These are phyloP conservation scores for Oscheius sp. DNA, from an alignment of 2,888 invertebrate genomes.

Conservation along the genomic window DNA sequence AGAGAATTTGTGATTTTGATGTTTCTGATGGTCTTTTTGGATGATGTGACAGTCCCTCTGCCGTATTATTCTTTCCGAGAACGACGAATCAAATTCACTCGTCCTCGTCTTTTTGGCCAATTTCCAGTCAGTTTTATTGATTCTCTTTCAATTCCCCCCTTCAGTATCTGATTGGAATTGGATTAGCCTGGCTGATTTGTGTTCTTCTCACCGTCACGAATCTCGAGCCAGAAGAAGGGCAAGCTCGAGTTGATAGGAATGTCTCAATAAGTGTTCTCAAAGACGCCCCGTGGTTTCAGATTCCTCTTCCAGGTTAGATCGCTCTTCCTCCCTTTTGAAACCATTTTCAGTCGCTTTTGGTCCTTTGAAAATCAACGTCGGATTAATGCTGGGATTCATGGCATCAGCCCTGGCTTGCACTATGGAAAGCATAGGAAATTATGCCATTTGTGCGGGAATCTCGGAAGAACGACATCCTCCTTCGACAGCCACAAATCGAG, in stretches of 20 bases:
- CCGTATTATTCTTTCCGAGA: constrained; percentile 43
- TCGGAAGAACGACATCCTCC: constrained; percentile 52
- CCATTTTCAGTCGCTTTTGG: constrained; percentile 54
- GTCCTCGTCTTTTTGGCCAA: constrained; percentile 55
- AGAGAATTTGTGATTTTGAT: constrained; percentile 57
- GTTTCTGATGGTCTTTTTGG: constrained; percentile 52
- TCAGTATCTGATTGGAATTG: constrained; percentile 59
- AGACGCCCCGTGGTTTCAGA: constrained; percentile 60
- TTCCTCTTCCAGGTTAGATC: constrained; percentile 62
- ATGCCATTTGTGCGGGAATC: constrained; percentile 48
- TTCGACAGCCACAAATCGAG: constrained; percentile 45
- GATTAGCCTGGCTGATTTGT: constrained; percentile 57
- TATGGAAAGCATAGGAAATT: constrained; percentile 60
- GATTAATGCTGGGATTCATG: constrained; percentile 55
- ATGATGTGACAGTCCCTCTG: constrained; percentile 56
- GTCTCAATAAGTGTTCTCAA: constrained; percentile 46
- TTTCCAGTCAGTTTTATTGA: constrained; percentile 51
- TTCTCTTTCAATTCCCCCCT: constrained; percentile 4
- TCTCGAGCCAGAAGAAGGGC: constrained; percentile 45
- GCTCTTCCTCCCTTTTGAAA: background rate
- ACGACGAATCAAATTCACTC: constrained; percentile 31
- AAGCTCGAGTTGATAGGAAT: constrained; percentile 59
- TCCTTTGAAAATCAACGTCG: constrained; percentile 40
- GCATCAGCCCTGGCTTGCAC: constrained; percentile 58
- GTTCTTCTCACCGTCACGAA: constrained; percentile 51